These are phyloP conservation scores for Zophobas morio DNA, from an alignment of 1,140 invertebrate genomes.

Conservation along the genomic window DNA sequence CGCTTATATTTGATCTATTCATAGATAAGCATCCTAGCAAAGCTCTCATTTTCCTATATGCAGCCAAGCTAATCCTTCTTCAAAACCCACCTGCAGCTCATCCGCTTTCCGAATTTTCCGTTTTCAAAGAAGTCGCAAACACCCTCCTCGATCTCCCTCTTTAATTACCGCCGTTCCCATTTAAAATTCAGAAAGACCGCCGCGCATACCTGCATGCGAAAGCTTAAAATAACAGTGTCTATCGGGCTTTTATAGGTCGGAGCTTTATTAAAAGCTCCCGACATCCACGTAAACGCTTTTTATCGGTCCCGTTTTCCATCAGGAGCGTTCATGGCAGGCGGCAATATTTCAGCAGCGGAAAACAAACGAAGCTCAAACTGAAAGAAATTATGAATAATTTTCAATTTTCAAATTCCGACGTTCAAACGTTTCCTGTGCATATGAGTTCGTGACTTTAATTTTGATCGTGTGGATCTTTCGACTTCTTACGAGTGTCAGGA, in stretches of 20 bases:
- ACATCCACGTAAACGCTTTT: slow-evolving; percentile 15
- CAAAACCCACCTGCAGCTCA: no score
- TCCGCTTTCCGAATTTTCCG: no score
- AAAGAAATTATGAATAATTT: slow-evolving; percentile 52
- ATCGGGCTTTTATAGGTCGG: slow-evolving; percentile 1
- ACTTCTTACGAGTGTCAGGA: slow-evolving; percentile 36
- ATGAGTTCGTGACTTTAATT: slow-evolving; percentile 50
- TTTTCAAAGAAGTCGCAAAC: no score
- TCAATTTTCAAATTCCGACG: slow-evolving; percentile 44
- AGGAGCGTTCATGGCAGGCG: background rate
- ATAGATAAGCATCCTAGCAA: no score
- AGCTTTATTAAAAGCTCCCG: slow-evolving; percentile 18
- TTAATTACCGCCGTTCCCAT: no score
- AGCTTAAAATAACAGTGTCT: background rate
- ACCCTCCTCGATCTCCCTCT: no score
- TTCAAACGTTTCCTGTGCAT: slow-evolving; percentile 47
- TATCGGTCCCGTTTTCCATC: background rate
- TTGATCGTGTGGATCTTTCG: slow-evolving; percentile 37
- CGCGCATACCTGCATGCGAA: background rate
- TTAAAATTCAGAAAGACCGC: background rate
- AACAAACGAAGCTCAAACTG: slow-evolving; percentile 36
- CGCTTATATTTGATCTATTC: no score
- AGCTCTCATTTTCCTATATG: no score
- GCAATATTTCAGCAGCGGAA: slow-evolving; percentile 28
- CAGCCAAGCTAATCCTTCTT: no score